Base-by-base conservation (phyloP, 2,797 vertebrate species). In the Gobio occitaniae region DNA sequence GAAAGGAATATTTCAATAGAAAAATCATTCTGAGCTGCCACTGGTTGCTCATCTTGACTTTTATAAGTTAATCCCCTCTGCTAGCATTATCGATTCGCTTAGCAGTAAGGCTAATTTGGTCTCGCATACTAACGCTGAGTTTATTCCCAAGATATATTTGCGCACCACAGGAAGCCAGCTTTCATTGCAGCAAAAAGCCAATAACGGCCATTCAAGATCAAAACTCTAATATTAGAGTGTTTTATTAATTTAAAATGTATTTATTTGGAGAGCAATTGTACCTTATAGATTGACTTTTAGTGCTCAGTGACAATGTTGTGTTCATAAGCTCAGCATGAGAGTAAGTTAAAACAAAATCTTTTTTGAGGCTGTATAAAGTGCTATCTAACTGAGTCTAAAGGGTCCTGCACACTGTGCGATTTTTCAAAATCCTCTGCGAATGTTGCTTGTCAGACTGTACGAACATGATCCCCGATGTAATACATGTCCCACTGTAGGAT, bases 1-100 rank as follows among this genome's bases (percentile, higher is more conserved):
- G 91, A 92, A 89, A 89, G 90, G 89, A 89, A 94, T 94, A 94
- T 93, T 94, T 93, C 90, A 90, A 92, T 92, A 90, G 54, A 87
- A 90, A 91, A 87, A 90, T 85, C 68, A 29, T 87, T 84, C 10
- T 87, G 86, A 69, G 48, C 89, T 72, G 89, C 88, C 88, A 88
- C 92, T 89, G 85, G 83, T 87, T 86, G 85, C 87, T 87, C 52
- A 84, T 81, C 80, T 86, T 63, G 84, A 88, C 87, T 92, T 90
- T 90, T 87, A 89, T 80, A 78, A 88, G 84, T 80, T 90, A 89
- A 91, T 88, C 83, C 79, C 76, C 80, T 36, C 50, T 74, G 86
- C 61, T 48, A 75, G 52, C 54, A 47, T 89, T 90, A 92, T 91
- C 87, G 88, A 93, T 90, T 82, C 83, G 12, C 78, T 84, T 87